Percentiles rank a stretch among this genome's conserved stretches.
Evolutionary conservation across 2,797 vertebrate genomes (phyloP).

Genomic region (Falco novaeseelandiae): DNA sequence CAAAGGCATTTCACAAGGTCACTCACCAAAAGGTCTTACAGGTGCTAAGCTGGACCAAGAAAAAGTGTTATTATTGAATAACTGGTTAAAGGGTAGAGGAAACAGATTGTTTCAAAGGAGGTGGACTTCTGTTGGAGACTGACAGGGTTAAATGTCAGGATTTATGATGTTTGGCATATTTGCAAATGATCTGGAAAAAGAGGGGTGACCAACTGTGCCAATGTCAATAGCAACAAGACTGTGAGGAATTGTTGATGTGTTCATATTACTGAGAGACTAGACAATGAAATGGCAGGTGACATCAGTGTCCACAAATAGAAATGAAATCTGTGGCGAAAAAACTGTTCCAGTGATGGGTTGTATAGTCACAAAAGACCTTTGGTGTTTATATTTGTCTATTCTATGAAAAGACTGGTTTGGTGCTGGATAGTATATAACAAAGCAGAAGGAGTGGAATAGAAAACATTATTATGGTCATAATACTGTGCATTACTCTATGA

Average conservation of each 20-base stretch:
- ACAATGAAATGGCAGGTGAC: not conserved
- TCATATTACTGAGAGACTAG: not conserved
- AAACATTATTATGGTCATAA: not conserved
- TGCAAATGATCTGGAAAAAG: not conserved
- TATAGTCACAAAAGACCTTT: not conserved
- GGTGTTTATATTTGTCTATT: not conserved
- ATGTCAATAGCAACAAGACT: not conserved
- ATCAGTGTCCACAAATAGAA: not conserved
- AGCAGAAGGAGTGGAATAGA: not conserved
- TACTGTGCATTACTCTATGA: not conserved
- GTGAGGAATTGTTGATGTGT: not conserved
- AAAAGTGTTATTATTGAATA: not conserved
- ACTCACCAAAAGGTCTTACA: not conserved
- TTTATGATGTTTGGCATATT: not conserved
- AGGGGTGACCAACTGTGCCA: not conserved
- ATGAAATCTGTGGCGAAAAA: not conserved
- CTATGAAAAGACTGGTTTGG: not conserved
- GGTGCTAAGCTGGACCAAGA: not conserved
- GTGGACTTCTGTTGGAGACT: not conserved
- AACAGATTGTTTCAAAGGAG: not conserved
- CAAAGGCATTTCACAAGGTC: not conserved
- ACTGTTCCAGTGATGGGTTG: not conserved
- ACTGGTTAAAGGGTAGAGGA: not conserved
- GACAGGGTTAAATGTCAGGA: not conserved
- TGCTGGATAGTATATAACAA: not conserved